Evolutionary conservation across 1,140 invertebrate species (phyloP), one percentile per base, ranked within the genome.

Genomic region (Asobara japonica): DNA sequence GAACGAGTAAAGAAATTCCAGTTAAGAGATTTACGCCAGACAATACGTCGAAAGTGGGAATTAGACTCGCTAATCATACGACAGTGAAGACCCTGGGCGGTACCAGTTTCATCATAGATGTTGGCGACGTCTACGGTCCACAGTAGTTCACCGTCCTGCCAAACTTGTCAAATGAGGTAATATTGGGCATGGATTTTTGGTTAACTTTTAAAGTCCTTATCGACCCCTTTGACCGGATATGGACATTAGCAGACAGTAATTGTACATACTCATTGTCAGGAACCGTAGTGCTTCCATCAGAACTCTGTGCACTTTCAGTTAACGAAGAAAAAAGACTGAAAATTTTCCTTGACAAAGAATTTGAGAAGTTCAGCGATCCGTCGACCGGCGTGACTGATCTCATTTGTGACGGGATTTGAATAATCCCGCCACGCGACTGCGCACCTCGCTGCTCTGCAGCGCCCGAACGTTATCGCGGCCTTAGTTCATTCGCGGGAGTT

Each of bases 121-220:
- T 68, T 7, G 45, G 66, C 31, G 66, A 68, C 45, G 27, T 68
- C 5, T 25, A 31, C 56, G 41, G 8, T 7, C 41, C 16, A 4
- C 41, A 45, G n/a, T 45, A n/a, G 41, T 16, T 45, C n/a, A 68
- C 27, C 18, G 33, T 68, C 20, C 16, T 68, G 45, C 45, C n/a
- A 3, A 51, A 27, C 29, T 10, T 36, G 13, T 68, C 66, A 7
- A 22, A 18, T n/a, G 66, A 68, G 29, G 4, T 48, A 51, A 68
- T 68, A 16, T 27, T 68, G 1, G 66, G 66, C 16, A 68, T 68
- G 66, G 66, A 68, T 30, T 68, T 68, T 68, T 68, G 33, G 30
- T 68, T 48, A 18, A 29, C 11, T 7, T 68, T 68, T 27, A 68
- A 68, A 30, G 66, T 68, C 7, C 30, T 16, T 18, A 30, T 68